phyloP scores from a whole-genome alignment of 2,888 invertebrate species.

The Chrysina gloriosa region DNA sequence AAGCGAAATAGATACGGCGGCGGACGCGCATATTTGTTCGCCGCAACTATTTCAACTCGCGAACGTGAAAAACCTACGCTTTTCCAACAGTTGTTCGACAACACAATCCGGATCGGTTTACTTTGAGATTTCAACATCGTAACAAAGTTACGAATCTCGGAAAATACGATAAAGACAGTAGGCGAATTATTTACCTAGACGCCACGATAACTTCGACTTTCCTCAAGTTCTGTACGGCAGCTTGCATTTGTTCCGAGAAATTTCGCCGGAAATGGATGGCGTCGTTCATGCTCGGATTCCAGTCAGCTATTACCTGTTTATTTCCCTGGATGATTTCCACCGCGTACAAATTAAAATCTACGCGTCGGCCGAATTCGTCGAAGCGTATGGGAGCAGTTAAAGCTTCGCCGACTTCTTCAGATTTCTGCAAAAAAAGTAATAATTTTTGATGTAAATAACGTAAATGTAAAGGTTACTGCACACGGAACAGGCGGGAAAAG shows the following conservation, averaged over 20 bases:
- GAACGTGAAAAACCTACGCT: no score
- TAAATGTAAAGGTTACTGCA: not conserved
- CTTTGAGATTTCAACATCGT: no score
- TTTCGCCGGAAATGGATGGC: constrained; percentile 52
- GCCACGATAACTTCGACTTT: constrained; percentile 70
- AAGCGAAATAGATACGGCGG: no score
- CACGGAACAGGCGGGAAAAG: no score
- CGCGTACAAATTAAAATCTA: constrained; percentile 72
- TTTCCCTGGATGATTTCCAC: constrained; percentile 72
- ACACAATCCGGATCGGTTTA: no score
- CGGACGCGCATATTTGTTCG: no score
- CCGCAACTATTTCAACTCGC: no score
- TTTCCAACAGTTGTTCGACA: no score
- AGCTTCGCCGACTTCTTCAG: constrained; percentile 59
- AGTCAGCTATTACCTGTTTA: constrained; percentile 69
- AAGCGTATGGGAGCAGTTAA: constrained; percentile 76
- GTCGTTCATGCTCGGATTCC: constrained; percentile 59
- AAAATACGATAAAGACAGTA: no score
- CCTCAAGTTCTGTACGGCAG: constrained; percentile 65
- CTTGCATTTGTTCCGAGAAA: constrained; percentile 60
- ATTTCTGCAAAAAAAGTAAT: constrained; percentile 49
- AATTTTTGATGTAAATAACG: not conserved
- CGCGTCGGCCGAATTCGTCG: constrained; percentile 75
- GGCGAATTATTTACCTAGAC: constrained; percentile 61
- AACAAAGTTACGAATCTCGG: no score